phyloP scores from a whole-genome alignment of 2,797 vertebrate genomes.

The Eleutherodactylus coqui region DNA sequence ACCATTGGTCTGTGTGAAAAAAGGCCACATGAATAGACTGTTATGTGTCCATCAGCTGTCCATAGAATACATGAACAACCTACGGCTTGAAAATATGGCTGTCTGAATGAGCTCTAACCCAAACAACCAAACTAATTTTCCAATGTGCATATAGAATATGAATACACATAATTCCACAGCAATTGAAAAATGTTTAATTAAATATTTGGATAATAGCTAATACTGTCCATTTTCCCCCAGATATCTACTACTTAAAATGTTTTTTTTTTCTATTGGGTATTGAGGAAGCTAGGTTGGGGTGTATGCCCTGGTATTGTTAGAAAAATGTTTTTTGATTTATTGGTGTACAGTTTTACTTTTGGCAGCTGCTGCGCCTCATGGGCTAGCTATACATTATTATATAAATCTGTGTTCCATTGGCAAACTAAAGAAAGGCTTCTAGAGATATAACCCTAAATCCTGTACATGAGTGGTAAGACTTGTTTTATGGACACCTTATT shows the following conservation, averaged over 20 bases:
- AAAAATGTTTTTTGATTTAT: background rate
- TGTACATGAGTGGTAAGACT: background rate
- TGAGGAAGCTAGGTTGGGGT: background rate
- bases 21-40: too few relatives aligned
- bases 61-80: too few relatives aligned
- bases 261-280: too few relatives aligned
- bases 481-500: slow-evolving; percentile 14
- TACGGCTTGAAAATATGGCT: too few relatives aligned
- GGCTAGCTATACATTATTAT: background rate
- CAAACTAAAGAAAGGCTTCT: slow-evolving; percentile 1
- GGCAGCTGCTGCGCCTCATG: background rate
- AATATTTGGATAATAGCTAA: background rate
- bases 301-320: background rate
- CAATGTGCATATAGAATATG: too few relatives aligned
- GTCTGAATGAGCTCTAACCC: too few relatives aligned
- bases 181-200: background rate
- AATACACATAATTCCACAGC: background rate
- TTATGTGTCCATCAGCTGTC: too few relatives aligned
- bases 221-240: background rate
- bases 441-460: background rate
- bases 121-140: too few relatives aligned
- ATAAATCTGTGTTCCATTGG: background rate
- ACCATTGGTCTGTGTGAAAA: too few relatives aligned
- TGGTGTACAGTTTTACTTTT: background rate
- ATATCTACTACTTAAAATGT: background rate